Percentiles rank a stretch among this genome's conserved stretches.
Evolutionary conservation across 2,888 invertebrate genomes (phyloP).

Genomic region (Adelphocoris suturalis): DNA sequence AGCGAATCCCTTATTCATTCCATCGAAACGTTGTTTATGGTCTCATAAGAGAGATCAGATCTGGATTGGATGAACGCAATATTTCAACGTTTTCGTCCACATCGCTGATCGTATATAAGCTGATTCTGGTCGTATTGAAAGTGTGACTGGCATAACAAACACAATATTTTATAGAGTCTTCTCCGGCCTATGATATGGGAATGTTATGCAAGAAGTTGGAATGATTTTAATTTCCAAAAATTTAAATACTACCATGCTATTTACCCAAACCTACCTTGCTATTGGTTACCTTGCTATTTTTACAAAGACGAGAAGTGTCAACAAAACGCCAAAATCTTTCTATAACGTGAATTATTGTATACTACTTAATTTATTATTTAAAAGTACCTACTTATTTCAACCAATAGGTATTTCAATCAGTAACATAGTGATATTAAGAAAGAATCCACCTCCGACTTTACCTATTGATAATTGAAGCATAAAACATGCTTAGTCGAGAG

Average conservation of each 20-base stretch:
- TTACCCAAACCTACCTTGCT: too few relatives aligned
- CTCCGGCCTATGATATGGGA: background rate
- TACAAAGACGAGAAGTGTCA: too few relatives aligned
- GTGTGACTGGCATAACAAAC: constrained; percentile 15
- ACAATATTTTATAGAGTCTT: background rate
- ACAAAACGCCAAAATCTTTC: too few relatives aligned
- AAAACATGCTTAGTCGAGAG: too few relatives aligned
- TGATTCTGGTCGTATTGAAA: background rate
- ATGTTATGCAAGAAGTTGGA: background rate
- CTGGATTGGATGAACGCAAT: constrained; percentile 17
- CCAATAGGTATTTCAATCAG: too few relatives aligned
- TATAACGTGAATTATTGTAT: too few relatives aligned
- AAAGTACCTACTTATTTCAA: too few relatives aligned
- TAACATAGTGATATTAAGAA: too few relatives aligned
- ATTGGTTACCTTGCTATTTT: too few relatives aligned
- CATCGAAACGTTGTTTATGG: constrained; percentile 5
- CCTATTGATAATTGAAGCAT: too few relatives aligned
- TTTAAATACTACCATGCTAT: background rate
- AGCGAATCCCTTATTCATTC: constrained; percentile 32
- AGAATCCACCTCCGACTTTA: too few relatives aligned
- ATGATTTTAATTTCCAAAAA: background rate
- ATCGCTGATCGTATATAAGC: background rate
- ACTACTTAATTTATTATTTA: too few relatives aligned
- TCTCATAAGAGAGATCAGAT: constrained; percentile 33
- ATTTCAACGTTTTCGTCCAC: constrained; percentile 33